A percentile compares a stretch with the other conserved stretches of the same genome.
Evolutionary conservation across 2,113 vertebrate genomes (phyloP).

Genomic region (Mohoua ochrocephala): DNA sequence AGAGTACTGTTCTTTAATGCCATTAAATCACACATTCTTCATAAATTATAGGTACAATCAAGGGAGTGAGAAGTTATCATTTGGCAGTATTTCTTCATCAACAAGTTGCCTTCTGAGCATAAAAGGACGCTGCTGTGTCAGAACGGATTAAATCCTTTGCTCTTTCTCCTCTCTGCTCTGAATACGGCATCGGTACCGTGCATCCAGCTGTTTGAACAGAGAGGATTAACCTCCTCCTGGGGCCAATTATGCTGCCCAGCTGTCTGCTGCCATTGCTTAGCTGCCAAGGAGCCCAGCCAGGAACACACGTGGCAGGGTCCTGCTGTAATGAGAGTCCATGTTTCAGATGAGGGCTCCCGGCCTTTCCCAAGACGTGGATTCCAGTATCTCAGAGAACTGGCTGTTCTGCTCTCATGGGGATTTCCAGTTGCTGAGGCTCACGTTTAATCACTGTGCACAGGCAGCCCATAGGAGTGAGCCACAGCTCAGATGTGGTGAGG

Average conservation of each 20-base stretch:
- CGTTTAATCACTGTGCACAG: rapidly evolving
- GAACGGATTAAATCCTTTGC: not conserved
- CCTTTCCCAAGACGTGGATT: not conserved
- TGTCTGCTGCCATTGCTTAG: not conserved
- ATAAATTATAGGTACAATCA: not conserved
- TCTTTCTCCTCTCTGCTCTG: not conserved
- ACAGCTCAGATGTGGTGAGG: not conserved
- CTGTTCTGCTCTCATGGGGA: not conserved
- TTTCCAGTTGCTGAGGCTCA: not conserved
- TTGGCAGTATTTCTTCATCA: not conserved
- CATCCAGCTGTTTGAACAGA: not conserved
- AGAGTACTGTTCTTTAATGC: not conserved
- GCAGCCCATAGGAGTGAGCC: rapidly evolving
- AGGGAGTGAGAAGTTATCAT: not conserved
- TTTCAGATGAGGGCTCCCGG: not conserved
- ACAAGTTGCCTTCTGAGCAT: not conserved
- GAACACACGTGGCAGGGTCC: not conserved
- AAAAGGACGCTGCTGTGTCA: not conserved
- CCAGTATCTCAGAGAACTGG: rapidly evolving
- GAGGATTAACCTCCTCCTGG: not conserved
- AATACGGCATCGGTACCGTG: rapidly evolving
- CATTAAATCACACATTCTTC: not conserved
- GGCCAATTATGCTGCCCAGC: not conserved
- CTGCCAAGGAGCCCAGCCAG: not conserved
- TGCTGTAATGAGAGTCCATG: not conserved